Conservation (phyloP, 2,797 vertebrate species). For the Oreochromis mossambicus region DNA sequence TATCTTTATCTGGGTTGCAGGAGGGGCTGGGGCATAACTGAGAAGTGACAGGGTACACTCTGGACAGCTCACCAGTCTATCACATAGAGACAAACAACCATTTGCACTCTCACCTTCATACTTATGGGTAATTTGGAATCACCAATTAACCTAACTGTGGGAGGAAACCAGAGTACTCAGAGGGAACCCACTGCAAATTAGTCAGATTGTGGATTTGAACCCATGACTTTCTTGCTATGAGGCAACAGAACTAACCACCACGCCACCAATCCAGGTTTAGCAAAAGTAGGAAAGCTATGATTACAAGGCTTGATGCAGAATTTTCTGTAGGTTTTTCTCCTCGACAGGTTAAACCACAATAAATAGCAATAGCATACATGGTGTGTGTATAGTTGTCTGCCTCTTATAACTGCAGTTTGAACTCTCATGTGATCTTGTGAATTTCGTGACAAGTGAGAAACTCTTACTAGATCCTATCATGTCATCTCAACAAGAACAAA, state of each 20-base stretch:
- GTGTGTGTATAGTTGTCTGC: not conserved
- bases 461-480: not conserved
- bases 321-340: not conserved
- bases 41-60: not conserved
- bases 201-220: not conserved
- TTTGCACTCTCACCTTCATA: fast-evolving
- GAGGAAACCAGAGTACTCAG: not conserved
- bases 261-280: fast-evolving
- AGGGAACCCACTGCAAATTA: not conserved
- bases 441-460: not conserved
- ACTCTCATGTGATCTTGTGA: not conserved
- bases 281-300: not conserved
- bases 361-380: not conserved
- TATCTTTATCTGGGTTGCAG: not conserved
- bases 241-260: not conserved
- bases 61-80: not conserved
- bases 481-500: not conserved
- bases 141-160: not conserved
- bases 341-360: not conserved
- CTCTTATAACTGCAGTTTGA: not conserved
- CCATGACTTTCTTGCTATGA: not conserved
- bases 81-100: not conserved
- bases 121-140: not conserved
- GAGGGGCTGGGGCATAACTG: not conserved
- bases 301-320: not conserved